A percentile compares a stretch with the other conserved stretches of the same genome.
phyloP scores from a whole-genome alignment of 1,140 invertebrate genomes.

The Drosophila repletoides region DNA sequence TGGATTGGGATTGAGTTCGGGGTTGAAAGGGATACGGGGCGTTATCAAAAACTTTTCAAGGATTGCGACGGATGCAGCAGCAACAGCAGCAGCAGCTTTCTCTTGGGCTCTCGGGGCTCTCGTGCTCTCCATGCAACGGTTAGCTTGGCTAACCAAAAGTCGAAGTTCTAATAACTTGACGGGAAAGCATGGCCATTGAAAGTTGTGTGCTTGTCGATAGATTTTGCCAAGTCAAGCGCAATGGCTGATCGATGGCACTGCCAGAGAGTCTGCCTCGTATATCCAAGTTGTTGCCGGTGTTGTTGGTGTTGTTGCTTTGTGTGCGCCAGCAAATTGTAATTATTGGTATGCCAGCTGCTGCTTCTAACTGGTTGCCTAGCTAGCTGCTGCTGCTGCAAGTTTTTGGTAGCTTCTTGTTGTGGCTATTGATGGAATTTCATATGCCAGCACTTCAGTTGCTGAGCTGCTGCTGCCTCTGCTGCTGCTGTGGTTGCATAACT shows the following conservation, averaged over 20 bases:
- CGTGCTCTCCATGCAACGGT: no score
- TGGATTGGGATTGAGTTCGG: no score
- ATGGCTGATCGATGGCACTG: constrained; percentile 53
- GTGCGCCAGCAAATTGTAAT: constrained; percentile 61
- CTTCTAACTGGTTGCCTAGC: constrained; percentile 14
- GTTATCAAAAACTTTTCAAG: constrained; percentile 76
- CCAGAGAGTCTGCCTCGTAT: constrained; percentile 6
- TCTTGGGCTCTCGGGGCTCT: no score
- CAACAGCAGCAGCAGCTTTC: background rate
- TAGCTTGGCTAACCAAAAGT: constrained; percentile 18
- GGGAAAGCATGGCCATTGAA: constrained; percentile 53
- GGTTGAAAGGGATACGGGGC: constrained; percentile 2
- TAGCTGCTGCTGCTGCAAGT: constrained; percentile 13
- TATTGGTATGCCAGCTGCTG: constrained; percentile 58
- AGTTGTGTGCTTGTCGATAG: constrained; percentile 51
- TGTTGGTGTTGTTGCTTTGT: constrained; percentile 21
- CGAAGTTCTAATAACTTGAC: constrained; percentile 63
- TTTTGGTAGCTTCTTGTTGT: constrained; percentile 31
- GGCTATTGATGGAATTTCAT: constrained; percentile 68
- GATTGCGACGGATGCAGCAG: constrained; percentile 52
- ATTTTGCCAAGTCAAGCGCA: constrained; percentile 55
- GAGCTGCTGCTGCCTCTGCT: constrained; percentile 8
- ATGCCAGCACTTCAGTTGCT: constrained; percentile 52
- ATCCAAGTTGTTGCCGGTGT: constrained; percentile 15
- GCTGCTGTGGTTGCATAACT: background rate